Base-by-base conservation (phyloP, 2,797 vertebrate genomes). In the Alfaro cultratus region DNA sequence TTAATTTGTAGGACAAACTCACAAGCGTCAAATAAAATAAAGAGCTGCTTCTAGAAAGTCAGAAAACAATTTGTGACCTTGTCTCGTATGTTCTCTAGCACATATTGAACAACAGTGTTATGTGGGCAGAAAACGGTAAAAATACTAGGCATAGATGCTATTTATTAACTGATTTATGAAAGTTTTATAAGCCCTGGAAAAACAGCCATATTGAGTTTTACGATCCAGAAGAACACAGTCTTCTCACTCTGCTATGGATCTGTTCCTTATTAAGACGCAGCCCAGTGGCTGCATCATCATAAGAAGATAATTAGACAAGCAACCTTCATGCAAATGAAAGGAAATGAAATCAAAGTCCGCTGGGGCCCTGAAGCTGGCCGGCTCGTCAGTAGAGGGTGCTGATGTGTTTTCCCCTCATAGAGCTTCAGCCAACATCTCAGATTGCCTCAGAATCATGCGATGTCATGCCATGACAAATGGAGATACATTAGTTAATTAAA, bases 361-460 rank as follows among this genome's bases (percentile, higher is more conserved):
- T 41, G 86, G 68, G 87, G 83, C 83, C 82, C 79, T 83, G 84
- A 90, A 84, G 83, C 84, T 85, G 89, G 84, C 78, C 60, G 72
- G 83, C 90, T 80, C 67, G 94, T 96, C 97, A 97, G 97, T 95
- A 98, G 97, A 97, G 97, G 97, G 97, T 95, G 97, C 97, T 97
- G 96, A 97, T 96, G 96, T 95, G 96, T 95, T 95, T 95, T 90
- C 93, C 91, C 86, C 87, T 94, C 90, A 89, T 87, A 67, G 78
- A 87, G 84, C 80, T 53, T 87, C 88, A 87, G 93, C 93, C 95
- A 96, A 94, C 93, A 93, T 93, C 90, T 96, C 95, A 90, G 90
- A 94, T 96, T 95, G 95, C 94, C 90, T 96, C 95, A 95, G 96
- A 97, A 96, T 95, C 94, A 96, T 95, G 95, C 95, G 91, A 94